phyloP scores from a whole-genome alignment of 2,888 invertebrate species.

The Bunonema sp. region DNA sequence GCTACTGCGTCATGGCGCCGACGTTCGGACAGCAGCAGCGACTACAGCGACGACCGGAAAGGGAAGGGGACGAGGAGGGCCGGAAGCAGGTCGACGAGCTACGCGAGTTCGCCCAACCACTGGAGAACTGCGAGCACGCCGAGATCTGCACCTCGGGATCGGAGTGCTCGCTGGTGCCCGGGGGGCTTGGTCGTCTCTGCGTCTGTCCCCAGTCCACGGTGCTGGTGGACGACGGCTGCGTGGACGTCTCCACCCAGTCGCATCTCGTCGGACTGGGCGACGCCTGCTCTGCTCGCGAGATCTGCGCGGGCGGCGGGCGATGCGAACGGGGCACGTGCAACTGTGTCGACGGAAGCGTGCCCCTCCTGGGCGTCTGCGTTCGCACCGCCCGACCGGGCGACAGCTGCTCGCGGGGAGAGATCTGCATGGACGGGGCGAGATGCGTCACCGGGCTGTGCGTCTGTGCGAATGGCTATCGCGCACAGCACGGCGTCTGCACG shows the following conservation, averaged over 20 bases:
- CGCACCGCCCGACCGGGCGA: conserved; percentile 22
- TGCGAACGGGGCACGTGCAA: conserved; percentile 15
- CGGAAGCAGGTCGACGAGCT: neutral
- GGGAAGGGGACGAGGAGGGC: neutral
- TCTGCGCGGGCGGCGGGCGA: conserved; percentile 22
- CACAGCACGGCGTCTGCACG: conserved; percentile 1
- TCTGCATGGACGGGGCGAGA: conserved; percentile 3
- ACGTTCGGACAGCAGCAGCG: conserved; percentile 3
- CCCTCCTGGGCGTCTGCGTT: conserved; percentile 28
- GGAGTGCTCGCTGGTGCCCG: conserved; percentile 20
- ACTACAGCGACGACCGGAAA: neutral
- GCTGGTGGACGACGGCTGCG: conserved; percentile 17
- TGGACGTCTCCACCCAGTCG: conserved; percentile 10
- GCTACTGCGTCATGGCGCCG: conserved; percentile 14
- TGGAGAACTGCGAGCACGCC: conserved; percentile 22
- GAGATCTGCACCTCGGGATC: conserved; percentile 23
- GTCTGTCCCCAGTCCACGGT: conserved; percentile 17
- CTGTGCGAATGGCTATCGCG: conserved; percentile 5
- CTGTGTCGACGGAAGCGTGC: conserved; percentile 12
- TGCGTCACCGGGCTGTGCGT: conserved; percentile 3
- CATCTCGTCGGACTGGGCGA: conserved; percentile 14
- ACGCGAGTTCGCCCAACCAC: conserved; percentile 12
- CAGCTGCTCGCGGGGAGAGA: conserved; percentile 25
- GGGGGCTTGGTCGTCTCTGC: conserved; percentile 27
- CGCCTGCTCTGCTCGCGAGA: conserved; percentile 11